A percentile compares a stretch with the other conserved stretches of the same genome.
Conservation (phyloP, 1,140 invertebrate species). For the Drusus annulatus region DNA sequence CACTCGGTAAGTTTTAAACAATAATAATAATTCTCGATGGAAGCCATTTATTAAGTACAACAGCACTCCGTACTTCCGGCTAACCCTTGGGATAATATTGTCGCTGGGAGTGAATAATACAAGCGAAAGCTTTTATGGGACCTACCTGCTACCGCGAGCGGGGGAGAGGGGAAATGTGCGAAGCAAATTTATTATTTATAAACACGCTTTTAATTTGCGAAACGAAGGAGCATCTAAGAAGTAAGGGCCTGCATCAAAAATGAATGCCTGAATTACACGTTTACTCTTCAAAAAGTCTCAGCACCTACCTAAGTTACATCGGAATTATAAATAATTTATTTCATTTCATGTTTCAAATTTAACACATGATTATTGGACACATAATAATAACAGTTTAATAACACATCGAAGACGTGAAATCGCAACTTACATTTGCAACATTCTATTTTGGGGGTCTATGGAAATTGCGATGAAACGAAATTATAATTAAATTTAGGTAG, state of each 20-base stretch:
- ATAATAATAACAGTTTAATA: no score
- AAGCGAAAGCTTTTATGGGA: constrained; percentile 14
- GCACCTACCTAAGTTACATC: no score
- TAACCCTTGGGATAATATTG: constrained; percentile 1
- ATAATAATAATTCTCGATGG: not conserved
- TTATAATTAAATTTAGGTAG: no score
- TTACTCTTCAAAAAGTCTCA: no score
- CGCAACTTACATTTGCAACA: no score
- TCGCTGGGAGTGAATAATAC: constrained; percentile 25
- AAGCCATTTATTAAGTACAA: not conserved
- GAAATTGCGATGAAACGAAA: no score
- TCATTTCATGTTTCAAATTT: no score
- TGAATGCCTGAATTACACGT: no score
- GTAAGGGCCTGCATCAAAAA: not conserved
- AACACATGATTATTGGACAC: no score
- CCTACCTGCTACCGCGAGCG: not conserved
- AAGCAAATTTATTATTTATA: constrained; percentile 26
- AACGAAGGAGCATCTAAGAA: constrained; percentile 1
- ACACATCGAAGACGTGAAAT: no score
- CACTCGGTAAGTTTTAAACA: constrained; percentile 6
- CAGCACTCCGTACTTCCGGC: not conserved
- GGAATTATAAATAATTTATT: no score
- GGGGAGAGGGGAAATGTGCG: not conserved
- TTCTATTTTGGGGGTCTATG: no score
- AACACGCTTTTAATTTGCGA: constrained; percentile 19